Evolutionary conservation across 2,888 invertebrate species (phyloP), one percentile per base, ranked within the genome.

Genomic region (Germaria angustata): DNA sequence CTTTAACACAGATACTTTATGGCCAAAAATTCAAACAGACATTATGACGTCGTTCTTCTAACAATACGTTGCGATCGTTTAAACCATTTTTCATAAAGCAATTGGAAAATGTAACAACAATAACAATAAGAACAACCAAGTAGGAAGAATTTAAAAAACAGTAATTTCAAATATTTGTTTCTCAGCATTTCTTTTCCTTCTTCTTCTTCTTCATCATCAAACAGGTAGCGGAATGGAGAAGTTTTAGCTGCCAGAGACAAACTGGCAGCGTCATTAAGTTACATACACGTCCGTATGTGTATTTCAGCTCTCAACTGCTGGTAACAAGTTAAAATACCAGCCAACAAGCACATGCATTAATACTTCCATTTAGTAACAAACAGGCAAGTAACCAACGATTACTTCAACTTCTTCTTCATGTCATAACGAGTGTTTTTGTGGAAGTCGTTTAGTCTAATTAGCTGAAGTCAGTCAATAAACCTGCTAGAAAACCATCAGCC

Each of bases 181-280:
- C 39, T 41, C 11, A 39, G 66, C 51, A 22, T 34, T 51, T 66
- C 15, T 9, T 36, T 39, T 39, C 15, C n/a, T n/a, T 36, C 36
- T n/a, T 17, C 22, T 32, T 49, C 6, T 28, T 28, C 6, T 28
- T 28, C 6, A 5, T 28, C 6, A 5, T 3, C 4, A 28, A 28
- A 28, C 65, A 80, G 84, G 44, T 55, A 80, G 71, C 82, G 53
- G 82, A 82, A 76, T 3, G 39, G 9, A 59, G 39, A n/a, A 39
- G 8, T 24, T 73, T 55, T 44, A 11, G 69, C 81, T 61, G 81
- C 80, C 77, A 84, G 88, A 88, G 88, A 88, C 88, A 86, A 87
- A 86, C 88, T 87, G 88, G 89, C 88, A 87, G 73, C 87, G 85
- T 86, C 87, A 87, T 88, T 87, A 87, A 86, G 51, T 81, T 36